Conservation (phyloP, 2,797 vertebrate species). For the Sternarchorhynchus goeldii region DNA sequence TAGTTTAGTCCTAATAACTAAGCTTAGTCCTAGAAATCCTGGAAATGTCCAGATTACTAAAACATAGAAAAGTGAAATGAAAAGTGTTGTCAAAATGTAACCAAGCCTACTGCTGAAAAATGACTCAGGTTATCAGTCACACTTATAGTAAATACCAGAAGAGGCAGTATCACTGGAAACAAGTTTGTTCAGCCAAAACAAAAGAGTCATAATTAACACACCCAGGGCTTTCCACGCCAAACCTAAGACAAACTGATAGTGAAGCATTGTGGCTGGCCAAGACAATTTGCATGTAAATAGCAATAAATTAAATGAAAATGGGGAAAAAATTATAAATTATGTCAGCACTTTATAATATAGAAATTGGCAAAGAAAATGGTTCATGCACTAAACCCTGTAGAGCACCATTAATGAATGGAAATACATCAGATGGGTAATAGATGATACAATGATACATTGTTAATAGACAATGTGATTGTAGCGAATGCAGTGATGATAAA, state of each 20-base stretch:
- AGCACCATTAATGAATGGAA: neutral
- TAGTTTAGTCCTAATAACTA: constrained; percentile 57
- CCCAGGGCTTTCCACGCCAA: neutral
- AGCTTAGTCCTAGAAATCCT: constrained; percentile 35
- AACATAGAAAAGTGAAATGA: constrained; percentile 54
- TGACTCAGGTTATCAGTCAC: constrained; percentile 36
- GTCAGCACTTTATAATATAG: neutral
- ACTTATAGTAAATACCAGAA: neutral
- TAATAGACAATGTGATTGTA: neutral
- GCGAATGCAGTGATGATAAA: too few species aligned
- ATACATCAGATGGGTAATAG: neutral
- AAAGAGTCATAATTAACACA: neutral
- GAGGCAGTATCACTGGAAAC: neutral
- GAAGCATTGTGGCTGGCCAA: neutral
- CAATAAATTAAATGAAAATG: neutral
- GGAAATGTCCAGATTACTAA: constrained; percentile 67
- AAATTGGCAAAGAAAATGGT: neutral
- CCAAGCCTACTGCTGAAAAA: constrained; percentile 58
- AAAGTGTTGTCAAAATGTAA: constrained; percentile 63
- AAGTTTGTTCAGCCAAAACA: neutral
- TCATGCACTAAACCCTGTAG: too few species aligned
- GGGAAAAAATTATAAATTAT: neutral
- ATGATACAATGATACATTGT: neutral
- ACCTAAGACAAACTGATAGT: neutral
- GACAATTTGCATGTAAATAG: neutral